Conservation (phyloP, 2,888 invertebrate species). For the Bimastos eiseni region DNA sequence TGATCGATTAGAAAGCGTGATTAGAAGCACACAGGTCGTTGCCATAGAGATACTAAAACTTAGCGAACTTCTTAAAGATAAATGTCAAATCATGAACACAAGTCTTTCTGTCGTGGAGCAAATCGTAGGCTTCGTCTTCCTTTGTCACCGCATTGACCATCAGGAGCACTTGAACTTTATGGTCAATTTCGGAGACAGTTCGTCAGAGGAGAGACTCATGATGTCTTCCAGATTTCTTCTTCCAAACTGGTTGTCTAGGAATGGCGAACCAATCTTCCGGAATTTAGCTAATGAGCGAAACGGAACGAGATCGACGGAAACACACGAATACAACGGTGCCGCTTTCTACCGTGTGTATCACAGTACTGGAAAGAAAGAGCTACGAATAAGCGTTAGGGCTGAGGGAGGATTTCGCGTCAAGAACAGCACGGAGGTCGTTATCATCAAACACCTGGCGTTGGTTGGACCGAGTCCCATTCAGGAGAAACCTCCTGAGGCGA, state of each 20-base stretch:
- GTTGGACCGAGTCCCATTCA: not conserved
- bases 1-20: not conserved
- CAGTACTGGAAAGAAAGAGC: not conserved
- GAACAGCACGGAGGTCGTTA: not conserved
- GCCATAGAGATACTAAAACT: not conserved
- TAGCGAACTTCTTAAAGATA: not conserved
- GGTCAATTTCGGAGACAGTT: not conserved
- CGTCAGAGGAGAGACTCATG: not conserved
- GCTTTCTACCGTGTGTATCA: not conserved
- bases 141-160: not conserved
- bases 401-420: not conserved
- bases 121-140: not conserved
- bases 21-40: not conserved
- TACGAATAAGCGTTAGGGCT: not conserved
- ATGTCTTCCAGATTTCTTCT: not conserved
- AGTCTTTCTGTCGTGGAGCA: not conserved
- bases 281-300: not conserved
- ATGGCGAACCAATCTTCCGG: not conserved
- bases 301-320: not conserved
- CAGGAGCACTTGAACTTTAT: not conserved
- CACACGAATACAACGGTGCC: not conserved
- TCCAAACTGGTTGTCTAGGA: not conserved
- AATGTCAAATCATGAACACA: not conserved
- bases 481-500: not conserved
- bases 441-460: not conserved